Percentiles rank a stretch among this genome's conserved stretches.
Conservation (phyloP, 2,888 invertebrate species). For the Drosophila buzzatii region DNA sequence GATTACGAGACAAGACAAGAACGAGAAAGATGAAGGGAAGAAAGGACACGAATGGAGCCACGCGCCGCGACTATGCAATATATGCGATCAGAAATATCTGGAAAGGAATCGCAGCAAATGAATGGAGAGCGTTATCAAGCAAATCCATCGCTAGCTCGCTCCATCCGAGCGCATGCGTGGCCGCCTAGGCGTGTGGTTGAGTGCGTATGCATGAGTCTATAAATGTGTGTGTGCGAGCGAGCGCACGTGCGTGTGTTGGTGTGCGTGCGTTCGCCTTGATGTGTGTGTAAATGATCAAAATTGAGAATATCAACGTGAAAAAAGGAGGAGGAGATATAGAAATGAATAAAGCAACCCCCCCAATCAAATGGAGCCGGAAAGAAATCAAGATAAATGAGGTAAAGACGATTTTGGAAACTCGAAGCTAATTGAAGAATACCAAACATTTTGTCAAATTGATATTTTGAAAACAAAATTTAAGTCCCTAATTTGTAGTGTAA, state of each 20-base stretch:
- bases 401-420: constrained; percentile 11
- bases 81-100: not conserved
- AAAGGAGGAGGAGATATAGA: not conserved
- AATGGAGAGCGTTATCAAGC: not conserved
- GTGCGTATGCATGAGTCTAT: not conserved
- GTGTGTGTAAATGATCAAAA: constrained; percentile 20
- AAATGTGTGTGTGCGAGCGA: not conserved
- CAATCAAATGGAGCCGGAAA: not conserved
- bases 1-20: too few species aligned
- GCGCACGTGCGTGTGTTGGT: not conserved
- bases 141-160: not conserved
- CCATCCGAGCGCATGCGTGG: not conserved
- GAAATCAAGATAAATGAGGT: not conserved
- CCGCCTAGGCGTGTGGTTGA: too few species aligned
- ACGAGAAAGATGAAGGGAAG: not conserved
- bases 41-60: not conserved
- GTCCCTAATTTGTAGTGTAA: constrained; percentile 5
- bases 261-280: constrained; percentile 4
- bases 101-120: not conserved
- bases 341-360: not conserved
- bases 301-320: constrained; percentile 9
- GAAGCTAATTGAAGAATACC: constrained; percentile 13
- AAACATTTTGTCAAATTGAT: constrained; percentile 24
- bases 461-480: constrained; percentile 15
- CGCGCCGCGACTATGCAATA: not conserved